A percentile compares a stretch with the other conserved stretches of the same genome.
Conservation (phyloP, 2,888 invertebrate genomes). For the Pogonocherus hispidulus region DNA sequence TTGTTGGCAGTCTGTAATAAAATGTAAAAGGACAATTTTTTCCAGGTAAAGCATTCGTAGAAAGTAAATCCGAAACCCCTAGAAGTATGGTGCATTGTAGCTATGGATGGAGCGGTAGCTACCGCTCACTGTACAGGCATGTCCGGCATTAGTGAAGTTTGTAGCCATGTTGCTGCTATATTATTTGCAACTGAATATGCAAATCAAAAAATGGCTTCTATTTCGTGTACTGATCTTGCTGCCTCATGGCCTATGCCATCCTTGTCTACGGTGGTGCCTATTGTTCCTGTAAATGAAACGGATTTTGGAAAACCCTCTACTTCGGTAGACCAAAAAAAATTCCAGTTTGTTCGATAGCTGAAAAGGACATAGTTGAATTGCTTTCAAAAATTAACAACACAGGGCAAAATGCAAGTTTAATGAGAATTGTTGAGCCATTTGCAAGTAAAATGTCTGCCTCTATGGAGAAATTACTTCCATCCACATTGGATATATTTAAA, state of each 20-base stretch:
- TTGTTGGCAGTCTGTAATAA: not conserved
- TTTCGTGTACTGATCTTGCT: constrained; percentile 27
- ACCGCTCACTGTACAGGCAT: constrained; percentile 40
- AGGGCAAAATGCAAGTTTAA: constrained; percentile 2
- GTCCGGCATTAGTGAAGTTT: constrained; percentile 41
- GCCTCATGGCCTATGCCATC: constrained; percentile 34
- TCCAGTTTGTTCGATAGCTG: constrained; percentile 4
- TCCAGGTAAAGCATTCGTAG: constrained; percentile 41
- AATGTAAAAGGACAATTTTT: constrained; percentile 22
- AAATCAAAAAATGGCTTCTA: not conserved
- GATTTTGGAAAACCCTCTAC: constrained; percentile 27
- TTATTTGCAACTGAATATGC: constrained; percentile 32
- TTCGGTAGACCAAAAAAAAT: constrained; percentile 8
- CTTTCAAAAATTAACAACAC: constrained; percentile 9
- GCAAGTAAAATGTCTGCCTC: constrained; percentile 5
- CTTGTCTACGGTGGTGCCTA: constrained; percentile 17
- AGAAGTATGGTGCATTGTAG: constrained; percentile 32
- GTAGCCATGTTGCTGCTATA: constrained; percentile 36
- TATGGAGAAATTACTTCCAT: constrained; percentile 5
- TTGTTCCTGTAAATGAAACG: constrained; percentile 27
- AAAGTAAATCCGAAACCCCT: constrained; percentile 28
- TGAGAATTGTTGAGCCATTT: constrained; percentile 26
- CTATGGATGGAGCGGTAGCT: constrained; percentile 32
- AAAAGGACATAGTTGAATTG: not conserved
- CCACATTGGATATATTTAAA: constrained; percentile 2